phyloP scores from a whole-genome alignment of 2,888 invertebrate genomes.

The Lottia scabra region DNA sequence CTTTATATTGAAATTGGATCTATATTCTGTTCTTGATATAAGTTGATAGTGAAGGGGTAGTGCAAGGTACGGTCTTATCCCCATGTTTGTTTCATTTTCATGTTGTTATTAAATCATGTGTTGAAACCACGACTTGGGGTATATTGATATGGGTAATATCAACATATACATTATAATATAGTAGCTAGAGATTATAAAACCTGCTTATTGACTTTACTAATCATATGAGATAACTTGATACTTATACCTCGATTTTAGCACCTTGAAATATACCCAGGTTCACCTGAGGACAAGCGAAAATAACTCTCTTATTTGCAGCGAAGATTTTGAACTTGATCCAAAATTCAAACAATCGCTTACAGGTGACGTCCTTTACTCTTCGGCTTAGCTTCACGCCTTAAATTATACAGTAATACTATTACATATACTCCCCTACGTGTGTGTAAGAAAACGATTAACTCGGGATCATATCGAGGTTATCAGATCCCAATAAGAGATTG shows the following conservation, averaged over 20 bases:
- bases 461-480: conserved; percentile 5
- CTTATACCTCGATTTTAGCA: conserved; percentile 19
- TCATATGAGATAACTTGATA: conserved; percentile 18
- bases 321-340: conserved; percentile 1
- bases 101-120: background rate
- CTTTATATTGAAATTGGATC: too few species aligned
- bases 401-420: conserved; percentile 4
- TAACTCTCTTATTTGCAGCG: background rate
- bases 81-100: background rate
- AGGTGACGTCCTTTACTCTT: background rate
- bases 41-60: background rate
- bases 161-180: background rate
- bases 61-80: background rate
- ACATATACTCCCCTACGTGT: background rate
- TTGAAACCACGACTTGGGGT: background rate
- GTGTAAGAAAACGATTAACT: conserved; percentile 7
- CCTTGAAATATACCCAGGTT: background rate
- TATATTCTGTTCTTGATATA: too few species aligned
- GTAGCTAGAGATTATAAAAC: conserved; percentile 5
- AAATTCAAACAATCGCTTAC: conserved; percentile 1
- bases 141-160: background rate
- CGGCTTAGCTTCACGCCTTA: conserved; percentile 6
- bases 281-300: conserved; percentile 3
- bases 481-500: background rate
- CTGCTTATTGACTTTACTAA: conserved; percentile 14